Evolutionary conservation across 2,888 invertebrate genomes (phyloP), one percentile per base, ranked within the genome.

Genomic region (Eumerus sabulonum): DNA sequence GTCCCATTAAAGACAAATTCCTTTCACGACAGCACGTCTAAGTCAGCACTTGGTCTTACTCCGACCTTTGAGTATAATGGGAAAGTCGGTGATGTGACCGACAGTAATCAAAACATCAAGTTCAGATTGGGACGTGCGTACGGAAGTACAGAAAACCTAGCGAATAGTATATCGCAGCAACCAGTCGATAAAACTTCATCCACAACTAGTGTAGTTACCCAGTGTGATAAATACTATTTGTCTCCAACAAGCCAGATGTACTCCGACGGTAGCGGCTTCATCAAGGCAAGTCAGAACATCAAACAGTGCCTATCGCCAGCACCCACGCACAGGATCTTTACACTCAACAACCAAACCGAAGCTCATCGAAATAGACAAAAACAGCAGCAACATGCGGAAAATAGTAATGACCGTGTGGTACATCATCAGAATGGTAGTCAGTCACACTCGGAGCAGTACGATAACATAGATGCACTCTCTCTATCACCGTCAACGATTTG

Each of bases 271-370:
- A 74, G 45, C 47, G 87, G 87, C 51, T 88, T 88, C 40, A 87
- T 88, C 7, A 87, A 87, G 76, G 87, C 87, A 73, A 87, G 88
- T 83, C 88, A 88, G 60, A 87, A 87, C 53, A 87, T 88, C n/a
- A 87, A 87, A 66, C 86, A 87, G 63, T 88, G 88, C 60, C 82
- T 87, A 0, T 87, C 87, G 9, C 88, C 87, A 0, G 73, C 85
- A 11, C 84, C 84, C 9, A 86, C 88, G 57, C 87, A 79, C 40
- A 79, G 50, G 36, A 50, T 73, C 17, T 40, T 70, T 9, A 59
- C 44, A 5, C 40, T 79, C 1, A 74, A 79, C 16, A 68, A 74
- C 17, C 2, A 2, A 7, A 35, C 60, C 3, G 68, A 64, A 2
- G n/a, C 47, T 9, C 73, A 70, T 35, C 57, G 62, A 1, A 2